Conservation (phyloP, 2,113 vertebrate species). For the Tyto alba region DNA sequence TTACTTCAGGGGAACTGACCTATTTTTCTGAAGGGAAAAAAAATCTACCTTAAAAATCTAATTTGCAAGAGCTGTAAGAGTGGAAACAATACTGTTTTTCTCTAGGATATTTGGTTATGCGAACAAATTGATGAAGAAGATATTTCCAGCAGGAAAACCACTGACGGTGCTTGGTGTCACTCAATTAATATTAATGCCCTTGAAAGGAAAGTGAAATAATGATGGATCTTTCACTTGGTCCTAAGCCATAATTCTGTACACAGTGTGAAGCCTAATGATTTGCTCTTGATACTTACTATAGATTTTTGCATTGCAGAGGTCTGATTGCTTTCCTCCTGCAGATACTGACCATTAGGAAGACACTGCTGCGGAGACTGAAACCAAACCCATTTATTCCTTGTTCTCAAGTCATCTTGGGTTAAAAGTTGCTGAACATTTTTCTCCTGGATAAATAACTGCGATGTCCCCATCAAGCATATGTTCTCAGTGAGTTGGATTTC, state of each 20-base stretch:
- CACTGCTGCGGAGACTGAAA: background rate
- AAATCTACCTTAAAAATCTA: background rate
- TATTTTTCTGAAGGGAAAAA: slow-evolving; percentile 21
- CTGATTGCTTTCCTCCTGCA: background rate
- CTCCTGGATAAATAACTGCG: background rate
- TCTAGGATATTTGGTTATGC: background rate
- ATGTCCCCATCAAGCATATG: background rate
- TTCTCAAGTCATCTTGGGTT: background rate
- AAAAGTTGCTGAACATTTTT: background rate
- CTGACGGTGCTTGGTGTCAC: background rate
- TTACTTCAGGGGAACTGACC: background rate
- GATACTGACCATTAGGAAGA: background rate
- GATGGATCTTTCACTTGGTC: background rate
- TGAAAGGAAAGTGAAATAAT: background rate
- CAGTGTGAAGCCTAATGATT: background rate
- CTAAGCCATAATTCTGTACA: background rate
- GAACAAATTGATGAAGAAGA: background rate
- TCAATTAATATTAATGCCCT: background rate
- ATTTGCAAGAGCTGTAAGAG: background rate
- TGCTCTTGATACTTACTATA: background rate
- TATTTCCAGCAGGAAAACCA: background rate
- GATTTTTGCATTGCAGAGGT: background rate
- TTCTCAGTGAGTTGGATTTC: background rate
- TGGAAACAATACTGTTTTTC: background rate
- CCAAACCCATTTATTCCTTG: background rate